Evolutionary conservation across 2,797 vertebrate species (phyloP).

Genomic region (Falco novaeseelandiae): DNA sequence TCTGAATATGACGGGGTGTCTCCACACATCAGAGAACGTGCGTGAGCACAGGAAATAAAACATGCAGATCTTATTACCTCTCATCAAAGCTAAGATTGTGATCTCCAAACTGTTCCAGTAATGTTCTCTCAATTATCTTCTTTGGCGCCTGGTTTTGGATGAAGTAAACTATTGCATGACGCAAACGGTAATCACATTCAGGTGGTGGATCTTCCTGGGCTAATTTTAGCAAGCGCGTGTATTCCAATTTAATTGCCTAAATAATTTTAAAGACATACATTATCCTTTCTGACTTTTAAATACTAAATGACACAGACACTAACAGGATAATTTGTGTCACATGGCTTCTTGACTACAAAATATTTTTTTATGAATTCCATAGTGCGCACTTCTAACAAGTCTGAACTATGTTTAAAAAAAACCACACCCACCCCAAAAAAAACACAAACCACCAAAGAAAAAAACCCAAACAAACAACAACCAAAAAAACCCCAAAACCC

Average conservation of each 20-base stretch:
- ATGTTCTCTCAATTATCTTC: slow-evolving; percentile 95
- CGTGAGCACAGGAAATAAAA: neutral
- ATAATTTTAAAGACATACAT: neutral
- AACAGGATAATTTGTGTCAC: neutral
- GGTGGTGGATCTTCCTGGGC: slow-evolving; percentile 92
- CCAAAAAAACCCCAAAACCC: neutral
- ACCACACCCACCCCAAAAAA: neutral
- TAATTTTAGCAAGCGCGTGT: slow-evolving; percentile 89
- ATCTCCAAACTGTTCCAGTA: slow-evolving; percentile 95
- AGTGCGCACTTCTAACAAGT: neutral
- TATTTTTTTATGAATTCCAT: neutral
- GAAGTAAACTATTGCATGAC: slow-evolving; percentile 93
- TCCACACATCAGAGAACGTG: neutral
- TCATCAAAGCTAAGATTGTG: slow-evolving; percentile 96
- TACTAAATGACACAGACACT: neutral
- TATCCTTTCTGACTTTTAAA: neutral
- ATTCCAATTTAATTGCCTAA: slow-evolving; percentile 96
- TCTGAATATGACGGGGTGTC: neutral
- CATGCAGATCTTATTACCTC: slow-evolving; percentile 78
- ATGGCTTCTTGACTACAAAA: neutral
- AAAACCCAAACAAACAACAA: neutral
- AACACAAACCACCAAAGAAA: neutral
- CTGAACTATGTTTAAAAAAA: neutral
- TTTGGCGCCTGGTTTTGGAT: slow-evolving; percentile 96
- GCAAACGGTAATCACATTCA: slow-evolving; percentile 92